Conservation (phyloP, 2,113 vertebrate genomes). For the Burhinus bistriatus region DNA sequence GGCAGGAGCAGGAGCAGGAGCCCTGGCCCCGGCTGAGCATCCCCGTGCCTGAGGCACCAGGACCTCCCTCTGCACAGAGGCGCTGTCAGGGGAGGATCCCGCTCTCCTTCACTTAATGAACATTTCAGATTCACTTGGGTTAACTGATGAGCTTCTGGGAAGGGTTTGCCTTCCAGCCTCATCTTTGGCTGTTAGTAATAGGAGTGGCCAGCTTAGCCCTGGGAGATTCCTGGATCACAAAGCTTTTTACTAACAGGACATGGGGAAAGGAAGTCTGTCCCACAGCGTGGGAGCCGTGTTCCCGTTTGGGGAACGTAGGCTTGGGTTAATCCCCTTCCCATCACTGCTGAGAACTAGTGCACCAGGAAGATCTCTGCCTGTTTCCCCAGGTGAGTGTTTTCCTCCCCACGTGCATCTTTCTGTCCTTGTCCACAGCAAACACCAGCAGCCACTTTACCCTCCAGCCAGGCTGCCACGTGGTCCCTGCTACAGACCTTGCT, state of each 20-base stretch:
- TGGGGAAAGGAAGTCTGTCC: neutral
- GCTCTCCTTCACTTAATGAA: neutral
- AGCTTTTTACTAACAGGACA: neutral
- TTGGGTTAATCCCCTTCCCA: neutral
- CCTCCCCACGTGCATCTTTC: neutral
- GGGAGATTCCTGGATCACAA: neutral
- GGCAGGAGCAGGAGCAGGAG: neutral
- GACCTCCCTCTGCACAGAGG: neutral
- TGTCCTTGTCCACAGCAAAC: neutral
- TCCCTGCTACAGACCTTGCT: neutral
- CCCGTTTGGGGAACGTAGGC: accelerated
- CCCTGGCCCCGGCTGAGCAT: neutral
- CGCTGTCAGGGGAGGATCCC: neutral
- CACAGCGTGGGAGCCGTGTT: neutral
- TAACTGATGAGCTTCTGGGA: neutral
- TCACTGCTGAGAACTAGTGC: neutral
- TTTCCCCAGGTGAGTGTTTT: neutral
- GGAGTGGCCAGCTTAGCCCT: neutral
- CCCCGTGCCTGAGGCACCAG: accelerated
- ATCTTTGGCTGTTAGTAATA: neutral
- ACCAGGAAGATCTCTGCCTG: neutral
- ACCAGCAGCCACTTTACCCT: neutral
- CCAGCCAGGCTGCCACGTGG: neutral
- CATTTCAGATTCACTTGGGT: neutral
- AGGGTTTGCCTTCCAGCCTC: neutral